Evolutionary conservation across 92 coral and sea anemone genomes (phyloP), one percentile per base, ranked within the genome.

Genomic region (Montipora capitata): DNA sequence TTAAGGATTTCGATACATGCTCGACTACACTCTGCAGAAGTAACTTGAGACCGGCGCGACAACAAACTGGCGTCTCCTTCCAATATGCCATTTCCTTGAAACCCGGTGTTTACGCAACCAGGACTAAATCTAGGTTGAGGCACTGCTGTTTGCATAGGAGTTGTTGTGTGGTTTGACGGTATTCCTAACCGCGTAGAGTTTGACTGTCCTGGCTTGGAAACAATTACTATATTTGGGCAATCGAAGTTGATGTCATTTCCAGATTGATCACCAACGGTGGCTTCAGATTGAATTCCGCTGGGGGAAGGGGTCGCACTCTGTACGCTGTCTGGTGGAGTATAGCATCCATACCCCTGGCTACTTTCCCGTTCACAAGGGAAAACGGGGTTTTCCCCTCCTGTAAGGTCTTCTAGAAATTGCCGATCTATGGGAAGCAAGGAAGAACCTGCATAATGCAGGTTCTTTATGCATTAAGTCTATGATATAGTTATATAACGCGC

Each of bases 1-100:
- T 94, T 92, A 65, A 80, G 15, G 56, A 94, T 86, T 20, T 79
- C 85, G 40, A 94, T 85, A 14, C 39, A 49, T 3, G 95, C 88
- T 27, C 68, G 63, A 3, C 68, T 27, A 38, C 94, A 78, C 27
- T 39, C 45, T 2, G 82, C 90, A 40, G 57, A 76, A 35, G 82
- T 86, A 3, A 63, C 38, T 82, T 86, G 89, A 68, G 83, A 48
- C 4, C 83, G 40, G n/a, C 35, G 40, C 7, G 48, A 10, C 14
- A 54, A 42, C 10, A 27, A 9, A 35, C 72, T 20, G n/a, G 65
- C 4, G 12, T 1, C 10, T 45, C 0, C 51, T 4, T 45, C 52
- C 52, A 10, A 5, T 10, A 48, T 48, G 52, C 6, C 7, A 48
- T 48, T 48, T 48, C 52, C 52, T 10, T 5, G 52, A 48, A 5